Evolutionary conservation across 2,888 invertebrate genomes (phyloP).

Genomic region (Chydorus sphaericus): DNA sequence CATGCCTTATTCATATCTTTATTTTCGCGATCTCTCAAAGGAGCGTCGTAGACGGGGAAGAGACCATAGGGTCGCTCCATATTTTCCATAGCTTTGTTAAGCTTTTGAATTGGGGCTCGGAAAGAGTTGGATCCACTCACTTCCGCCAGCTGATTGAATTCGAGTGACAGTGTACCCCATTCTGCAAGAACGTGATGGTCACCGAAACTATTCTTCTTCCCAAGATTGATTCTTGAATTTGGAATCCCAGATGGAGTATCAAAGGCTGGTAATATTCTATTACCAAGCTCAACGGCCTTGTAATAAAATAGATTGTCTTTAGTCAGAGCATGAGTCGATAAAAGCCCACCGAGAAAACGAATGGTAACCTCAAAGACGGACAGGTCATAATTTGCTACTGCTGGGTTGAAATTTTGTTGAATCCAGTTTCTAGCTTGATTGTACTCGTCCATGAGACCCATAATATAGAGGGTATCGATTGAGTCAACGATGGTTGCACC

Average conservation of each 20-base stretch:
- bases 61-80: conserved; percentile 85
- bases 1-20: conserved; percentile 83
- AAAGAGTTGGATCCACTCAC: conserved; percentile 83
- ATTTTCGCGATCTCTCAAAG: conserved; percentile 69
- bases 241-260: conserved; percentile 95
- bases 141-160: conserved; percentile 89
- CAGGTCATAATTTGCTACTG: conserved; percentile 49
- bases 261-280: conserved; percentile 88
- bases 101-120: conserved; percentile 72
- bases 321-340: conserved; percentile 88
- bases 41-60: conserved; percentile 94
- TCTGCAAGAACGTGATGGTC: conserved; percentile 92
- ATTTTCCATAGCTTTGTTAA: conserved; percentile 76
- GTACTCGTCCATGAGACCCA: conserved; percentile 89
- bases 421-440: conserved; percentile 89
- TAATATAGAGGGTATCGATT: conserved; percentile 88
- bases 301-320: conserved; percentile 85
- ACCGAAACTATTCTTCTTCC: conserved; percentile 55
- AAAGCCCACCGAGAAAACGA: conserved; percentile 86
- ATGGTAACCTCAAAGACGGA: conserved; percentile 99
- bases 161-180: conserved; percentile 90
- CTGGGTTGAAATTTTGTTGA: conserved; percentile 61
- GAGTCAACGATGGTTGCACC: conserved; percentile 95
- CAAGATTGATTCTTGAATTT: conserved; percentile 80
- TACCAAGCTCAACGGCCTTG: conserved; percentile 82